Evolutionary conservation across 2,113 vertebrate genomes (phyloP), one percentile per base, ranked within the genome.

Genomic region (Pelecanoides urinatrix): DNA sequence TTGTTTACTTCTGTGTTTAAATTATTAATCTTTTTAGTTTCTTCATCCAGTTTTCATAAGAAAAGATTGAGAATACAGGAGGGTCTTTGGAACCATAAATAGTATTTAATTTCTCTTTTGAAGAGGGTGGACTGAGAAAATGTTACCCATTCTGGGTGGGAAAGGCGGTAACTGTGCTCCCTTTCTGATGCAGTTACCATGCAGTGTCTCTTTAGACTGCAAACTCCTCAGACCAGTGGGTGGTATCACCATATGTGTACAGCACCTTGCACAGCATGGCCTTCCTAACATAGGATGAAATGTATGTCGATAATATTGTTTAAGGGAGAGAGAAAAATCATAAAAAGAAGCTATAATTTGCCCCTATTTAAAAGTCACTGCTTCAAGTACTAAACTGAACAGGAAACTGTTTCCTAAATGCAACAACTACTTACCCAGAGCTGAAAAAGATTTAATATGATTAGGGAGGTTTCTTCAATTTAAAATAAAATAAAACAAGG

Each of bases 21-120:
- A 61, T 88, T 77, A 87, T 88, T 82, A 65, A 88, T 92, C 44
- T 65, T 83, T 71, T 86, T 59, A 71, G 66, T 79, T 92, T 91
- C 82, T 92, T 92, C 75, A 65, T 95, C 59, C 78, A 86, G 23
- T 95, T 97, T 97, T 97, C 75, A 63, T 97, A 91, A 96, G 94
- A 96, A 96, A 82, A 95, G 36, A 72, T 96, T 82, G 86, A 82
- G 86, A 90, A 89, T 94, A 90, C 27, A 90, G 53, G 30, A n/a
- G 19, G 79, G 29, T 19, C n/a, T 94, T 96, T 92, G 79, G 56
- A 95, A 94, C 92, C 26, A 47, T 79, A 96, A 79, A 70, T n/a
- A 61, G 38, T 90, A 92, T 95, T 94, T 96, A 66, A 93, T 97
- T 96, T 94, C 55, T 53, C 66, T 86, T 96, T 92, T 73, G 71